Conservation (phyloP, 2,888 invertebrate species). For the Eudasyphora cyanicolor region DNA sequence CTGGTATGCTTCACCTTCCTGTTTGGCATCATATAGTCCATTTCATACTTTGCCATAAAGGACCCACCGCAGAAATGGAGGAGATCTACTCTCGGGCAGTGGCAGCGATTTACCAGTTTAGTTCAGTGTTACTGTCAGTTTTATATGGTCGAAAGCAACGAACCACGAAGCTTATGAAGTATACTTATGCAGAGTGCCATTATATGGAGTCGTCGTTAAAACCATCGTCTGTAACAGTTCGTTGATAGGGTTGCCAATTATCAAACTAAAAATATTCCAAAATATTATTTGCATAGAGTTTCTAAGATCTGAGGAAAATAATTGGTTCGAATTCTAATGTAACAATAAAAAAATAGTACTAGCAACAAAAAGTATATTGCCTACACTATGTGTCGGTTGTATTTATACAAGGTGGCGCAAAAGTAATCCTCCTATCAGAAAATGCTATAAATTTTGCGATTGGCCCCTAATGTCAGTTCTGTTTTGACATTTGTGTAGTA, state of each 20-base stretch:
- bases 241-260: background rate
- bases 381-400: no score
- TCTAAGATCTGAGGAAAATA: no score
- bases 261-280: background rate
- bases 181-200: constrained; percentile 22
- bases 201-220: background rate
- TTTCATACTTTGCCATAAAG: background rate
- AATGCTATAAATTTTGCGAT: no score
- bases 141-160: constrained; percentile 47
- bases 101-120: constrained; percentile 38
- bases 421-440: no score
- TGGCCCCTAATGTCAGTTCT: no score
- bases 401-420: no score
- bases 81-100: constrained; percentile 19
- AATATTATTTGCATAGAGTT: no score
- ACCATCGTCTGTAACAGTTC: background rate
- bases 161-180: constrained; percentile 50
- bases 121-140: constrained; percentile 49
- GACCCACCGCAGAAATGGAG: constrained; percentile 32
- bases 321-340: no score
- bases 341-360: no score
- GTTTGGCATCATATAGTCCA: background rate
- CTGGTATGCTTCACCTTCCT: background rate
- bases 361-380: no score
- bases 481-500: no score